Conservation (phyloP, 53 echinoderm and acorn worm species). For the Crossaster papposus region DNA sequence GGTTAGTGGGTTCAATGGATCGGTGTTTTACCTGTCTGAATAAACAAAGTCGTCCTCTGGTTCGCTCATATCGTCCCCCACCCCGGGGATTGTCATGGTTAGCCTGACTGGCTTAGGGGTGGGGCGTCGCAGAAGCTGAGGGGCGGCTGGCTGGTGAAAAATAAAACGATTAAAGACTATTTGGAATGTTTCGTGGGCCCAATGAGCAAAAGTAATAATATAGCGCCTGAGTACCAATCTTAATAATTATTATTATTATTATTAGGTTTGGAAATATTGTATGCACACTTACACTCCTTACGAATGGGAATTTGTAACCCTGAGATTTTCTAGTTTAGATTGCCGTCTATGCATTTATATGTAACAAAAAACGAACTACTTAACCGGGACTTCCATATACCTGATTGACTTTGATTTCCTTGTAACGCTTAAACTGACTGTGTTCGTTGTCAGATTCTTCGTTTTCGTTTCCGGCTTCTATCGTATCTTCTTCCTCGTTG, state of each 20-base stretch:
- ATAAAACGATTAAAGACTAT: not conserved
- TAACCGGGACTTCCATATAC: not conserved
- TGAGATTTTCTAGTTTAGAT: no score
- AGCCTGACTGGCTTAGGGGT: conserved; percentile 81
- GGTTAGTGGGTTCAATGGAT: no score
- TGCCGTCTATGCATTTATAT: not conserved
- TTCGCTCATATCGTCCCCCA: conserved; percentile 51
- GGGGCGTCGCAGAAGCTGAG: conserved; percentile 76
- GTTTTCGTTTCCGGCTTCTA: conserved; percentile 22
- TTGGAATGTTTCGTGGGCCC: no score
- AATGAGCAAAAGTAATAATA: no score
- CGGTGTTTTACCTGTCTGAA: not conserved
- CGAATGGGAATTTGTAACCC: no score
- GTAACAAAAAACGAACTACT: not conserved
- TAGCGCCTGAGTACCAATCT: no score
- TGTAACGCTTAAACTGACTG: conserved; percentile 9
- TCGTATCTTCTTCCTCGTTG: conserved; percentile 18
- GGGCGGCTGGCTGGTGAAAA: conserved; percentile 52
- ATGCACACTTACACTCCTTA: no score
- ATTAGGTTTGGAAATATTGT: no score
- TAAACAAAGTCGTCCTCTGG: conserved; percentile 35
- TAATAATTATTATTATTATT: no score
- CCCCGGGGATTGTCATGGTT: conserved; percentile 79
- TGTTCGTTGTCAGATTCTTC: not conserved
- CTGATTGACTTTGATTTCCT: conserved; percentile 58